Percentiles rank a stretch among this genome's conserved stretches.
Conservation (phyloP, 2,888 invertebrate genomes). For the Parochlus steinenii region DNA sequence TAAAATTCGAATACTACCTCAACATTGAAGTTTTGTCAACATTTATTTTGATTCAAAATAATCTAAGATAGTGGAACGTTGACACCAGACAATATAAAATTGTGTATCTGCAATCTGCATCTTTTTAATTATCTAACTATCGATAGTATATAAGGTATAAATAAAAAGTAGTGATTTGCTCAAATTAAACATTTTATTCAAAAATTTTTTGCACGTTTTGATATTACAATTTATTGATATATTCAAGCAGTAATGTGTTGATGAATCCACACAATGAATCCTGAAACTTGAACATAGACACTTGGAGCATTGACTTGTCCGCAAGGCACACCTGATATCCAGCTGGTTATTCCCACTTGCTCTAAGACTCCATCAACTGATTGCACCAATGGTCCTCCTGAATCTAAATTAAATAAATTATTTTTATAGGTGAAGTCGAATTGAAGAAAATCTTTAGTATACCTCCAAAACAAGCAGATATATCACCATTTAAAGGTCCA, state of each 20-base stretch:
- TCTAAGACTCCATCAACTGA: background rate
- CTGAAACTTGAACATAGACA: conserved; percentile 1
- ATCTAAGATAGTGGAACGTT: too few relatives aligned
- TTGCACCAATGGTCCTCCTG: conserved; percentile 5
- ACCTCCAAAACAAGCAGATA: conserved; percentile 19
- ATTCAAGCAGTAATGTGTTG: background rate
- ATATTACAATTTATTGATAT: background rate
- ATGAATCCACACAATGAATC: conserved; percentile 5
- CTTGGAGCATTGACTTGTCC: conserved; percentile 1
- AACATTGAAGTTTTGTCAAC: too few relatives aligned
- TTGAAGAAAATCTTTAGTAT: background rate
- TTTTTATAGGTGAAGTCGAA: background rate
- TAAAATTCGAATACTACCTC: too few relatives aligned
- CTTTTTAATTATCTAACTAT: too few relatives aligned
- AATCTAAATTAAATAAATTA: background rate
- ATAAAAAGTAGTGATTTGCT: too few relatives aligned
- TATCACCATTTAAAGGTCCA: conserved; percentile 21
- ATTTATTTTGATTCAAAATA: too few relatives aligned
- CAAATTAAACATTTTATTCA: too few relatives aligned
- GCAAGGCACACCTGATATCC: conserved; percentile 5
- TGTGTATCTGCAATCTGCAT: too few relatives aligned
- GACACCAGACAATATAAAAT: too few relatives aligned
- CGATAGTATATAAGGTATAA: too few relatives aligned
- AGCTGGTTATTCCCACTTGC: conserved; percentile 1
- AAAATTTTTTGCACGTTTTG: background rate